Evolutionary conservation across 2,113 vertebrate species (phyloP).

Genomic region (Glaucidium brasilianum): DNA sequence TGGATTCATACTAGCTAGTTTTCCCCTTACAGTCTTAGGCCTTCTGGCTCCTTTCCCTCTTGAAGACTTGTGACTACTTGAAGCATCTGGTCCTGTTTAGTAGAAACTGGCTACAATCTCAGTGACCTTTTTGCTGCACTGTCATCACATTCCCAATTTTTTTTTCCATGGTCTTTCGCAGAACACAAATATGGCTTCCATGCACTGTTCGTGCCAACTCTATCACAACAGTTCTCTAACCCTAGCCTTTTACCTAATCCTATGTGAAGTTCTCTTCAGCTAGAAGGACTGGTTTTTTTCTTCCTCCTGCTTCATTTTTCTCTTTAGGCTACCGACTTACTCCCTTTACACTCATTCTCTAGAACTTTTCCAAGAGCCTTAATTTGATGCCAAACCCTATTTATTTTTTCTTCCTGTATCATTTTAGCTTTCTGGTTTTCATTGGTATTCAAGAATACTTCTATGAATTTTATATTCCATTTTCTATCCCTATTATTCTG

Average conservation of each 20-base stretch:
- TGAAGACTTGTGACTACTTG: background rate
- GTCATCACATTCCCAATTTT: background rate
- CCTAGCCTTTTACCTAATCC: background rate
- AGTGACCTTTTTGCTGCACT: background rate
- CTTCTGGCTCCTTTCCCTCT: background rate
- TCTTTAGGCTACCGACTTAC: background rate
- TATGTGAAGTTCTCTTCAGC: background rate
- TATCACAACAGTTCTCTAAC: background rate
- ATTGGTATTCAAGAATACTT: slow-evolving; percentile 39
- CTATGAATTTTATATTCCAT: slow-evolving; percentile 41
- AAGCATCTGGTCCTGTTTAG: background rate
- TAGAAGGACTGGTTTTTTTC: background rate
- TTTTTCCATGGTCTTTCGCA: background rate
- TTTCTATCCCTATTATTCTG: slow-evolving; percentile 20
- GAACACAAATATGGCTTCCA: background rate
- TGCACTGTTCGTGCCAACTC: background rate
- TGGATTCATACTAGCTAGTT: background rate
- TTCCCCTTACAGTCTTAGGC: background rate
- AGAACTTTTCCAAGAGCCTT: slow-evolving; percentile 20
- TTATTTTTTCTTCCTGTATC: slow-evolving; percentile 11
- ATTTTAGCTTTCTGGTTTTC: slow-evolving; percentile 27
- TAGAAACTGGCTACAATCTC: background rate
- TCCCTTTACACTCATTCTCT: background rate
- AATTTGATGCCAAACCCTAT: slow-evolving; percentile 15
- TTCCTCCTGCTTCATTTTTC: background rate